A percentile compares a stretch with the other conserved stretches of the same genome.
phyloP scores from a whole-genome alignment of 2,113 vertebrate species.

The Psammodynastes pulverulentus region DNA sequence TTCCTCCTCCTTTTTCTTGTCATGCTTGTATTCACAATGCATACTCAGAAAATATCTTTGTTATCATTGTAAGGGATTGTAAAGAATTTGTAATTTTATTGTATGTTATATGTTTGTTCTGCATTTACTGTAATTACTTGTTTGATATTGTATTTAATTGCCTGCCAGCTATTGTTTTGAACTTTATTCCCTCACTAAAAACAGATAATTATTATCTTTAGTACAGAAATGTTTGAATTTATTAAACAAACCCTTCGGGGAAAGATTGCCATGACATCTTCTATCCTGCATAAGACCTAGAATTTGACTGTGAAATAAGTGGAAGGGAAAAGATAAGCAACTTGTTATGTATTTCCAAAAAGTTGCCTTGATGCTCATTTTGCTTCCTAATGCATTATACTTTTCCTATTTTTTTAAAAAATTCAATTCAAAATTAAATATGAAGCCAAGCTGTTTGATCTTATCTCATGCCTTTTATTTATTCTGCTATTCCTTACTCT shows the following conservation, averaged over 20 bases:
- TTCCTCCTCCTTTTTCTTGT: not conserved
- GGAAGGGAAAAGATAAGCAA: not conserved
- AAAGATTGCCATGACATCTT: not conserved
- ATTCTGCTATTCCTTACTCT: not conserved
- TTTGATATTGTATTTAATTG: not conserved
- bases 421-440: not conserved
- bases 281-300: not conserved
- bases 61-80: not conserved
- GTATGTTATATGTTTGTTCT: too few relatives aligned
- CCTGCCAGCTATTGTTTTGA: not conserved
- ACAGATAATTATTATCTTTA: not conserved
- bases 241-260: not conserved
- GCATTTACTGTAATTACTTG: not conserved
- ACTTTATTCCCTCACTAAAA: not conserved
- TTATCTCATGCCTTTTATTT: not conserved
- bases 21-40: too few relatives aligned
- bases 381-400: not conserved
- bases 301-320: not conserved
- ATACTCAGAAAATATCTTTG: not conserved
- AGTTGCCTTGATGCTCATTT: not conserved
- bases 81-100: not conserved
- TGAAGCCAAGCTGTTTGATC: not conserved
- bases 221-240: not conserved
- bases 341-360: not conserved
- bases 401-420: not conserved